Base-by-base conservation (phyloP, 2,113 vertebrate genomes). In the Dasyurus viverrinus region DNA sequence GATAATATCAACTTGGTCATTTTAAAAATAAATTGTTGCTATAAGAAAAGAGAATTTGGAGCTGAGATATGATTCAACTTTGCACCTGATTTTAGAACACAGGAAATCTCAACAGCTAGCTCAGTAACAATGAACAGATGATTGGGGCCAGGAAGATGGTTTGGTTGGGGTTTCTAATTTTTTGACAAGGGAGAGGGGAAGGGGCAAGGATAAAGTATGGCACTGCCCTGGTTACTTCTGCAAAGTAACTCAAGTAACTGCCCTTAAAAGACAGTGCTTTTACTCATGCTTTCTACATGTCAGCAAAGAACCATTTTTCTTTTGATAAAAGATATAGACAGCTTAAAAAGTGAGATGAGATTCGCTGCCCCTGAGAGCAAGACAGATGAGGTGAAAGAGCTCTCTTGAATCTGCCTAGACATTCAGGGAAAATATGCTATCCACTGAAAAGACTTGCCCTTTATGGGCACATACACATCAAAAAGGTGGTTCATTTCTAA, bases 391-490 rank as follows among this genome's bases (percentile, higher is more conserved):
- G 48, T 89, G 57, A 94, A 95, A 47, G 92, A 96, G 94, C 16
- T 3, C 55, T 60, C 1, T 92, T 94, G 95, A 92, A 95, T 76
- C 93, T 60, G 90, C 93, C 53, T 92, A 27, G 89, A 89, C 30
- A 90, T 26, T 97, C 0, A 0, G 46, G 30, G 26, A 10, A 54
- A 91, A 91, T 42, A 96, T 91, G 52, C 46, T 60, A 46, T 36
- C 96, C 22, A 1, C 95, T 96, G 52, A 30, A 30, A 91, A 91
- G 93, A 95, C 89, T 89, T 95, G 90, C 84, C 91, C 25, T 53
- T 93, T 91, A 96, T 93, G 60, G 89, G 91, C 95, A 96, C 89
- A 53, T 91, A 94, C 93, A 84, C 68, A 42, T 42, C 19, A 16
- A 84, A 42, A 84, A 84, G 68, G 19, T 84, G 68, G 68, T 7